Evolutionary conservation across 2,113 vertebrate species (phyloP).

Genomic region (Chaetura pelagica): DNA sequence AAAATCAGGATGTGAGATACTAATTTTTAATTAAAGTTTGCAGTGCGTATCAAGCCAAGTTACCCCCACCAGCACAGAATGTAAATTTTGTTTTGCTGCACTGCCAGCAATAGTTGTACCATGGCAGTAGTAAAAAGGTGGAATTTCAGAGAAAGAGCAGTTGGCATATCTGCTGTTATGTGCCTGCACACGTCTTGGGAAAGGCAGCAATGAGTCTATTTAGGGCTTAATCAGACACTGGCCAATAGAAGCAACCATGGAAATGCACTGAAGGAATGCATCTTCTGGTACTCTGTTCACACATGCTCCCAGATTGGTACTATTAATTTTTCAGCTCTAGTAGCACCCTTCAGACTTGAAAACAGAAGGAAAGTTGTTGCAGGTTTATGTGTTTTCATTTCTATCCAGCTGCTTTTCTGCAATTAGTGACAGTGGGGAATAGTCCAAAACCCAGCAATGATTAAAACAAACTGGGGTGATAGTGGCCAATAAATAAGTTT

Average conservation of each 20-base stretch:
- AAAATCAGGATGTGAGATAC: background rate
- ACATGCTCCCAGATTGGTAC: background rate
- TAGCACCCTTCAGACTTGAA: background rate
- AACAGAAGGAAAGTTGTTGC: background rate
- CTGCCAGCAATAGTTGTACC: background rate
- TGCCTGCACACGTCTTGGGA: background rate
- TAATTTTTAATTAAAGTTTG: background rate
- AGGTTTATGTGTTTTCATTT: background rate
- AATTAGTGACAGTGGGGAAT: background rate
- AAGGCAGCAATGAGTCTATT: background rate
- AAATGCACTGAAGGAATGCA: background rate
- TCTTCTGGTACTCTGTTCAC: background rate
- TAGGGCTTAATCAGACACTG: background rate
- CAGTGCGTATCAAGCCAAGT: background rate
- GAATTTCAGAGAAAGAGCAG: background rate
- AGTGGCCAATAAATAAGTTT: background rate
- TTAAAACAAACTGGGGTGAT: background rate
- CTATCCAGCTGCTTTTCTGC: constrained; percentile 25
- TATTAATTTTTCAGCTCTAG: constrained; percentile 10
- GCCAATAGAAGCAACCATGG: background rate
- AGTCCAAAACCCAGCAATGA: background rate
- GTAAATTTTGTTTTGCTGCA: background rate
- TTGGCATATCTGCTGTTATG: background rate
- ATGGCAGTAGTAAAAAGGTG: background rate
- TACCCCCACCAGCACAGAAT: background rate